These are phyloP conservation scores for Noctua comes DNA, from an alignment of 2,888 invertebrate genomes.

Conservation along the genomic window DNA sequence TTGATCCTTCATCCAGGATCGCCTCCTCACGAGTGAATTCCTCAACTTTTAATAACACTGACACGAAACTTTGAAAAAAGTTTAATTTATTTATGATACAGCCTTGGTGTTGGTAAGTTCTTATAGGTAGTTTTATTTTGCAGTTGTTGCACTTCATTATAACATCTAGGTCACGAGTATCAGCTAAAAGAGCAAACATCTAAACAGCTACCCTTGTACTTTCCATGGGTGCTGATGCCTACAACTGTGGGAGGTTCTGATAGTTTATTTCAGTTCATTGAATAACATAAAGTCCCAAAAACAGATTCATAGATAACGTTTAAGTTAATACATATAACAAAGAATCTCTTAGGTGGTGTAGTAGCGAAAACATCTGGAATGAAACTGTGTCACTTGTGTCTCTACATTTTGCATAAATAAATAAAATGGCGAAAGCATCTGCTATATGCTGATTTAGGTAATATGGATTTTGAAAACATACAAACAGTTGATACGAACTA, in stretches of 20 bases:
- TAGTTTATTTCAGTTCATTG: conserved; percentile 6
- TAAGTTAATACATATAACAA: not conserved
- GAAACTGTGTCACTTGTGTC: not conserved
- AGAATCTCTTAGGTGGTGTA: not conserved
- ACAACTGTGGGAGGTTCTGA: not conserved
- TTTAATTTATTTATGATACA: not conserved
- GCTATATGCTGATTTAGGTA: too few relatives aligned
- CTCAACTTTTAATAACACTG: too few relatives aligned
- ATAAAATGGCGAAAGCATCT: not conserved
- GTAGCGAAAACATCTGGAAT: not conserved
- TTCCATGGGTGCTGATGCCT: not conserved
- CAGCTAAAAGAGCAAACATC: not conserved
- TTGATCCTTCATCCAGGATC: not conserved
- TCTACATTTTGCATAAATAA: conserved; percentile 16
- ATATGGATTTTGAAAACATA: not conserved
- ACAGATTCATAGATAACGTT: not conserved
- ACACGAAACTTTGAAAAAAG: too few relatives aligned
- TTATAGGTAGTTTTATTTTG: too few relatives aligned
- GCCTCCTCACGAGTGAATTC: not conserved
- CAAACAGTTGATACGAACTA: not conserved
- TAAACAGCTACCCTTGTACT: too few relatives aligned
- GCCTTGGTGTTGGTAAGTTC: not conserved
- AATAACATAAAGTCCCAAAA: not conserved
- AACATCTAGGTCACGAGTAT: not conserved
- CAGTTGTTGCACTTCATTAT: not conserved